These are phyloP conservation scores for Agelas oroides DNA, from an alignment of 37 sponge, comb jelly and placozoan species.

Conservation along the genomic window DNA sequence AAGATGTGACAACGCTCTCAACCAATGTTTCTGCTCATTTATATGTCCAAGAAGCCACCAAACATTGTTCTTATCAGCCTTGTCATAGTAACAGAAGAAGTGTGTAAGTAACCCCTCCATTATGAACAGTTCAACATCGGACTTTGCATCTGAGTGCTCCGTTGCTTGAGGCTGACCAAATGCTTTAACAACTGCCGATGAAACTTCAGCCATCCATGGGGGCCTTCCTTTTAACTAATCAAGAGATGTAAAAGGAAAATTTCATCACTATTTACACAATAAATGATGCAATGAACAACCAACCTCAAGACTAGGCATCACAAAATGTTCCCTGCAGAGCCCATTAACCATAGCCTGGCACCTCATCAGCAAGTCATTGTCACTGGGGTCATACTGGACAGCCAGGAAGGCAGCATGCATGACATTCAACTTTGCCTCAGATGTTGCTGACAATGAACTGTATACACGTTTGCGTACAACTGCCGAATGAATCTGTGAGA, in stretches of 20 bases:
- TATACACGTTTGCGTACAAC: too few species aligned
- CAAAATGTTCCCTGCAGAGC: neutral
- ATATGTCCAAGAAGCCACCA: slow-evolving; percentile 36
- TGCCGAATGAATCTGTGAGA: too few species aligned
- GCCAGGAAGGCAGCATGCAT: slow-evolving; percentile 30
- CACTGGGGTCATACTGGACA: neutral
- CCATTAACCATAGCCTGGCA: neutral
- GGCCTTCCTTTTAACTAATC: too few species aligned
- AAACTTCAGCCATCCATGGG: neutral
- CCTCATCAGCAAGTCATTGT: neutral
- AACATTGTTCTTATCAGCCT: neutral
- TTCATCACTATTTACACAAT: neutral
- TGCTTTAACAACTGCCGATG: neutral
- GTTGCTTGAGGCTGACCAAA: neutral
- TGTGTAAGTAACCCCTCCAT: slow-evolving; percentile 4
- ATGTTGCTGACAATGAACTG: neutral
- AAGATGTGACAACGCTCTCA: too few species aligned
- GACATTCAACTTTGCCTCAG: slow-evolving; percentile 5
- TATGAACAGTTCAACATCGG: neutral
- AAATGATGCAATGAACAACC: too few species aligned
- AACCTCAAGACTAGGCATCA: neutral
- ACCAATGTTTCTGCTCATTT: neutral
- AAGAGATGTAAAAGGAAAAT: too few species aligned
- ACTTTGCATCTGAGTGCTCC: neutral
- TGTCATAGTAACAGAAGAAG: slow-evolving; percentile 18